Base-by-base conservation (phyloP, 1,140 invertebrate genomes). In the Drosophila jambulina region DNA sequence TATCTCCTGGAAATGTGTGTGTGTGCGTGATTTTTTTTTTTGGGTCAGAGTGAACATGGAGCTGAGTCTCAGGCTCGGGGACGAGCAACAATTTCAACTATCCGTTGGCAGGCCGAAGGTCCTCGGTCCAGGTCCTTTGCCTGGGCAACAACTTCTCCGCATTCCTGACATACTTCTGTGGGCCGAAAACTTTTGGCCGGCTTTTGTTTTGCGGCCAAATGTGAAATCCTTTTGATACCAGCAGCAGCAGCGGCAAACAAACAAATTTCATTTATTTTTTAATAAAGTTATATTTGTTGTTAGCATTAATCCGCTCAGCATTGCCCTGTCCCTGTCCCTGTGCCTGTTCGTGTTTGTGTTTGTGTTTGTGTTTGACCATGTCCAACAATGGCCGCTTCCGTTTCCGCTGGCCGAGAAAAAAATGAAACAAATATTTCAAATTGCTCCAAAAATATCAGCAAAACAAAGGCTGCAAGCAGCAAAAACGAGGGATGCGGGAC, bases 231-330 rank as follows among this genome's bases (percentile, higher is more conserved):
- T 72, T 80, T 79, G 59, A 79, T 54, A 78, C 32, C 67, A 72
- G 59, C 75, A 57, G 45, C 59, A 48, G 40, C 17, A 27, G 34
- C 12, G 38, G 71, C 62, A 77, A 67, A 54, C 78, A 78, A 51
- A 82, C 82, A 78, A 87, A 87, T 87, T 87, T 88, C 81, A 88
- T 88, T 81, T 88, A 90, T 88, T 90, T 88, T 88, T 90, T 88
- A 88, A 88, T 88, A 88, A 88, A 88, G 85, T 88, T 88, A 90
- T 90, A 90, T 88, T 88, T 88, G 85, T 81, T 90, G 81, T 90
- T 78, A 72, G 77, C 81, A 81, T 88, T 87, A 88, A 90, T 78
- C 72, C 81, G 75, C 60, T 32, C 70, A 19, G 70, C 13, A 29
- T 32, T 27, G 54, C 53, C 51, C 32, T 54, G 34, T 51, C 13